These are phyloP conservation scores for Coendou prehensilis DNA, from an alignment of 2,797 vertebrate species.

Conservation along the genomic window DNA sequence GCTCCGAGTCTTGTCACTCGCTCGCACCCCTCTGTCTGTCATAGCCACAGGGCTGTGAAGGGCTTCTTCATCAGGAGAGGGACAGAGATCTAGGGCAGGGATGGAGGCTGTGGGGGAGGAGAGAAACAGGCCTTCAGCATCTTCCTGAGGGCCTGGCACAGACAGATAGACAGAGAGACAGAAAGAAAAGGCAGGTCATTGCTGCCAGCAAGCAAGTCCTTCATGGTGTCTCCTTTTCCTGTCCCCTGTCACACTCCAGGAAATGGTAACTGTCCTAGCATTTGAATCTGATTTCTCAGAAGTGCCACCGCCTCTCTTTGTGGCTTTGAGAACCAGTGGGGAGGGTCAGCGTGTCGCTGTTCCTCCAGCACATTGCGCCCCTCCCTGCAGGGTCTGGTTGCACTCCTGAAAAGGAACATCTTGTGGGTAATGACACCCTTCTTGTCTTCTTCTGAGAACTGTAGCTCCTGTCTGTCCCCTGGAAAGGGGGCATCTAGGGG, in stretches of 20 bases:
- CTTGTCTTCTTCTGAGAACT: constrained; percentile 8
- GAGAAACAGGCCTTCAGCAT: neutral
- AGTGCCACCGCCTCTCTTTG: neutral
- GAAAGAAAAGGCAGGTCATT: neutral
- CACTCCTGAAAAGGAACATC: neutral
- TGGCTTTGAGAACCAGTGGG: neutral
- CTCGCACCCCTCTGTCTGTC: neutral
- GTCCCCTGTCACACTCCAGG: neutral
- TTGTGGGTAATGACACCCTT: neutral
- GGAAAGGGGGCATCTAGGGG: neutral
- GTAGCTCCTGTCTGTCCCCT: neutral
- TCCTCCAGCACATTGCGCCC: neutral
- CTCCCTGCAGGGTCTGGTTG: neutral
- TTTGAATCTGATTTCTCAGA: constrained; percentile 32
- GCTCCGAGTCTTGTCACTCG: neutral
- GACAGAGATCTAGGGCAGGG: neutral
- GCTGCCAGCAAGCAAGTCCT: neutral
- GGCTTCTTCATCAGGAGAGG: neutral
- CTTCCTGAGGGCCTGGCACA: neutral
- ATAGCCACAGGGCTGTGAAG: neutral
- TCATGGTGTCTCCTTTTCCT: neutral
- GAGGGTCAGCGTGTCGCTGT: rapidly evolving
- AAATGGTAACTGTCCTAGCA: neutral
- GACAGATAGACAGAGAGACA: neutral
- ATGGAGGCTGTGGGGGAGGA: neutral